Evolutionary conservation across 2,888 invertebrate species (phyloP), one percentile per base, ranked within the genome.

Genomic region (Creontiades dilutus): DNA sequence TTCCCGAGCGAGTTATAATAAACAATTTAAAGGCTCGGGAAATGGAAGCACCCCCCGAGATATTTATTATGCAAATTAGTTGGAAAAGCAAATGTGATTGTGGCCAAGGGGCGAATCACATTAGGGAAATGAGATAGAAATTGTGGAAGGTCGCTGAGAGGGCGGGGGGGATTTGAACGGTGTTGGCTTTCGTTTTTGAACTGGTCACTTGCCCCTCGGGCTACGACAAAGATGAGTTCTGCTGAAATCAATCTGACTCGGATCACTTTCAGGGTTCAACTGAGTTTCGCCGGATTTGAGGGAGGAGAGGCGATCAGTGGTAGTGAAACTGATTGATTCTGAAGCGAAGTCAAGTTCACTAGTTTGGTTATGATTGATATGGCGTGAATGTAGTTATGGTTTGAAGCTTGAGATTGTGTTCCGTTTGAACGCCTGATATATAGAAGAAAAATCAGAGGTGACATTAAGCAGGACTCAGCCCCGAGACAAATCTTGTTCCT

Each of bases 61-160:
- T 82, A 89, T 81, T 89, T 89, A 88, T 57, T 61, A 89, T 89
- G 89, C 82, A 89, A 89, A 89, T 89, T 48, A 89, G 81, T 76
- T 76, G 47, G 75, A 68, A 68, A 68, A 68, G 61, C 68, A 89
- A 80, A 89, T 81, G 81, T 89, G 82, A 89, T 89, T 89, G 89
- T 68, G 88, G 55, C 55, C 78, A 37, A 55, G 19, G 57, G 80
- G 37, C 80, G 55, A 88, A 88, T 80, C 88, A 19, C 78, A 86
- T 86, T 86, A 86, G 16, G 75, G 68, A 75, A 86, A 86, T 86
- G 86, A 82, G 82, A 82, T 23, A 68, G 61, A 48, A 81, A 48
- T n/a, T n/a, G 46, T 0, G 13, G 23, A 16, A 11, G 48, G 48
- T 48, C 5, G 47, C n/a, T n/a, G 80, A 16, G 81, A 12, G 48